phyloP scores from a whole-genome alignment of 1,140 invertebrate genomes.

The Scaptomyza hsui region DNA sequence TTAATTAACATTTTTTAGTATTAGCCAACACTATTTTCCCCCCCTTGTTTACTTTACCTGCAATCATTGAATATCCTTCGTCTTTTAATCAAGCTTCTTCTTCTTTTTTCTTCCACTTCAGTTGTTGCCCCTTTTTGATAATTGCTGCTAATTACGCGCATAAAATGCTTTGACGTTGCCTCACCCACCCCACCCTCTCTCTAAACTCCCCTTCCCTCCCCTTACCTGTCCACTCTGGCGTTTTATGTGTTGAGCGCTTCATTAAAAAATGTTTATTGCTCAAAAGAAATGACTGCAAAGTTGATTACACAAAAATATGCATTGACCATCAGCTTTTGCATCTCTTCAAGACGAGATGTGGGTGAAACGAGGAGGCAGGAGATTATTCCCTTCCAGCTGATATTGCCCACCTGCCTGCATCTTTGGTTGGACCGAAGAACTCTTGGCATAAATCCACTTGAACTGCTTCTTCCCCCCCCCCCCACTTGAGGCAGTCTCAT shows the following conservation, averaged over 20 bases:
- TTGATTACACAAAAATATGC: slow-evolving; percentile 44
- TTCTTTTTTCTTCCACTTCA: neutral
- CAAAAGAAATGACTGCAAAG: slow-evolving; percentile 37
- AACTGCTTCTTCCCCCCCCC: neutral
- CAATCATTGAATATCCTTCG: slow-evolving; percentile 41
- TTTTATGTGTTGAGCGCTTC: slow-evolving; percentile 70
- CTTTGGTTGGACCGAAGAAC: neutral
- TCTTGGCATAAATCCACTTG: slow-evolving; percentile 46
- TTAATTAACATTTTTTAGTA: too few species aligned
- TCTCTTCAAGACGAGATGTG: slow-evolving; percentile 12
- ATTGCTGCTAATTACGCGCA: slow-evolving; percentile 77
- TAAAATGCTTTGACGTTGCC: slow-evolving; percentile 55
- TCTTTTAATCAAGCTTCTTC: slow-evolving; percentile 2
- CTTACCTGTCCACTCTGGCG: slow-evolving; percentile 45
- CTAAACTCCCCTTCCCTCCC: neutral
- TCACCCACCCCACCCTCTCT: neutral
- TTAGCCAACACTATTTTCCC: too few species aligned
- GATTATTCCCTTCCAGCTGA: neutral
- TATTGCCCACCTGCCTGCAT: slow-evolving; percentile 27
- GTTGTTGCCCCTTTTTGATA: slow-evolving; percentile 35
- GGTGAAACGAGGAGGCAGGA: neutral
- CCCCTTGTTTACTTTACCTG: too few species aligned
- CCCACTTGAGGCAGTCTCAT: neutral
- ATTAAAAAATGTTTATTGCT: slow-evolving; percentile 76
- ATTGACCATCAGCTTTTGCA: slow-evolving; percentile 20